Base-by-base conservation (phyloP, 2,113 vertebrate genomes). In the Collichthys lucidus region DNA sequence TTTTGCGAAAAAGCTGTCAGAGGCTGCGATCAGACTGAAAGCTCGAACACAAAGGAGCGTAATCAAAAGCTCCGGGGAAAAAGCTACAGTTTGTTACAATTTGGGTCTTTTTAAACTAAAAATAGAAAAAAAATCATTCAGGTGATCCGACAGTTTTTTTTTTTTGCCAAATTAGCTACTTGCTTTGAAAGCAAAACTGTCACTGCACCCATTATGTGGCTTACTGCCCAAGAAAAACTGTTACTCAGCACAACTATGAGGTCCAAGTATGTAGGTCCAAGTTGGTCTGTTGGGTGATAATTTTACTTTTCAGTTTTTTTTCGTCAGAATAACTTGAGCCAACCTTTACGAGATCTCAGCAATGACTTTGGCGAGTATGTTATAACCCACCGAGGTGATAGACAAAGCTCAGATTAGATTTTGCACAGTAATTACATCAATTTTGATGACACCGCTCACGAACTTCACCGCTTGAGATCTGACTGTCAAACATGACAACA, bases 11-110 rank as follows among this genome's bases (percentile, higher is more conserved):
- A 46, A 35, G n/a, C 61, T 47, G 22, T 55, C 0, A 0, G 11
- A 35, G 60, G 77, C 79, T 75, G 77, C 68, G 71, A 79, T 3
- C 62, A 75, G 8, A 74, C n/a, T 6, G 49, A 60, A 49, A 3
- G 20, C 46, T 44, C 5, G 9, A 46, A 35, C 4, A 20, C 9
- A 53, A 24, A 22, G 47, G 35, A 12, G 10, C 3, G 4, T 6
- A 29, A 49, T 14, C 17, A 4, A 55, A 57, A 24, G n/a, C 40
- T 4, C 12, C 17, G 49, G 42, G 26, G 3, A 26, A 24, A 31
- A 52, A 46, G 14, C 11, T 20, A 72, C 4, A 0, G 2, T 52
- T 56, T 29, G 11, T 22, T 4, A 44, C 4, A 20, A 46, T 8
- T 4, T 29, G 22, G 10, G 15, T 53, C 1, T 4, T 10, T 60